Percentiles rank a stretch among this genome's conserved stretches.
phyloP scores from a whole-genome alignment of 1,140 invertebrate genomes.

The Riptortus pedestris region DNA sequence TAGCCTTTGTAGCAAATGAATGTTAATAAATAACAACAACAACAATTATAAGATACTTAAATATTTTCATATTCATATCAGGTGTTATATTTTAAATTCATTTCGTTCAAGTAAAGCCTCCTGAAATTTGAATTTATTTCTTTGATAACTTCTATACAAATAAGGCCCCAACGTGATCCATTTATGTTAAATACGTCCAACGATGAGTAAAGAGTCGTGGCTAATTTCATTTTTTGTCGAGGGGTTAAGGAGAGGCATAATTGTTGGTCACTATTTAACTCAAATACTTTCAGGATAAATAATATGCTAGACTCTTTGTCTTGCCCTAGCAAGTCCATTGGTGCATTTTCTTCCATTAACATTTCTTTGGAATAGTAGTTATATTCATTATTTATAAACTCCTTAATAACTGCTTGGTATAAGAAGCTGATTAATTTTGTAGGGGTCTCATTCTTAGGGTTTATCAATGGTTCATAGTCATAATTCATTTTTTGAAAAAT shows the following conservation, averaged over 20 bases:
- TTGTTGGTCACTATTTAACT: too few species aligned
- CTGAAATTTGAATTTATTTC: too few species aligned
- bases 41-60: too few species aligned
- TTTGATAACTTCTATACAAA: not conserved
- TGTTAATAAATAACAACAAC: too few species aligned
- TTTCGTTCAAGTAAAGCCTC: too few species aligned
- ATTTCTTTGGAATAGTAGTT: not conserved
- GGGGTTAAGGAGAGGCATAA: too few species aligned
- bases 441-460: too few species aligned
- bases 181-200: not conserved
- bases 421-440: not conserved
- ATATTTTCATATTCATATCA: too few species aligned
- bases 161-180: not conserved
- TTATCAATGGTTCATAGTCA: too few species aligned
- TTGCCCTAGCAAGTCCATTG: not conserved
- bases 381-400: not conserved
- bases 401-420: not conserved
- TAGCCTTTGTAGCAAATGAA: too few species aligned
- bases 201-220: not conserved
- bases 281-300: not conserved
- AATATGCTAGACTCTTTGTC: not conserved
- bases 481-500: too few species aligned
- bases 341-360: not conserved
- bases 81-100: too few species aligned
- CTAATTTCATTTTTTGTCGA: not conserved